Base-by-base conservation (phyloP, 2,113 vertebrate species). In the Triplophysa dalaica region DNA sequence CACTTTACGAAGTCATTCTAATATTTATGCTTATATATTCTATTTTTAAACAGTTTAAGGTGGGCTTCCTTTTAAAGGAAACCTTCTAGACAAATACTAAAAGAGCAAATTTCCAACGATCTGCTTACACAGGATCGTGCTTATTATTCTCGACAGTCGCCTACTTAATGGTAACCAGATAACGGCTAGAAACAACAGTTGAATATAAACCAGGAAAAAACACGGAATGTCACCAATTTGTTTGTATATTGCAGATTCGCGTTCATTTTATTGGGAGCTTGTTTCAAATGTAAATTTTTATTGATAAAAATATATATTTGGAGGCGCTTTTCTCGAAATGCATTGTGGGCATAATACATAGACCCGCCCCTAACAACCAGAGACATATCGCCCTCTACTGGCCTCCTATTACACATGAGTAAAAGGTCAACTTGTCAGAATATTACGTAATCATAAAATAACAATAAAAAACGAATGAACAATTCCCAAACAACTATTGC, bases 21-120 rank as follows among this genome's bases (percentile, higher is more conserved):
- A n/a, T n/a, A n/a, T n/a, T n/a, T n/a, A n/a, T n/a, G n/a, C n/a
- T n/a, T n/a, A n/a, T n/a, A n/a, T n/a, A n/a, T n/a, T 24, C 5
- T 22, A 41, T 1, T 11, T 29, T 16, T 4, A 8, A 0, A 19
- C 8, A 2, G 2, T 6, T 0, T 6, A 0, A 1, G 0, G 33
- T 38, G 89, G 91, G 90, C 83, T 92, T 90, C 86, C 83, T 85
- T 14, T 84, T 80, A 86, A 26, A 85, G 91, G 63, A 90, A 87
- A 68, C 90, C 92, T 92, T 0, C 91, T 92, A 0, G 89, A 93
- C n/a, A 92, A 93, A 90, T 90, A 86, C 82, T 85, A 86, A 90
- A 91, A 92, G 91, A 89, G 90, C 89, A 85, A 85, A 76, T 41
- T 78, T 88, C 81, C 66, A 33, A 1, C 0, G 0, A 0, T 0